phyloP scores from a whole-genome alignment of 92 coral and sea anemone species.

The Scolanthus callimorphus region DNA sequence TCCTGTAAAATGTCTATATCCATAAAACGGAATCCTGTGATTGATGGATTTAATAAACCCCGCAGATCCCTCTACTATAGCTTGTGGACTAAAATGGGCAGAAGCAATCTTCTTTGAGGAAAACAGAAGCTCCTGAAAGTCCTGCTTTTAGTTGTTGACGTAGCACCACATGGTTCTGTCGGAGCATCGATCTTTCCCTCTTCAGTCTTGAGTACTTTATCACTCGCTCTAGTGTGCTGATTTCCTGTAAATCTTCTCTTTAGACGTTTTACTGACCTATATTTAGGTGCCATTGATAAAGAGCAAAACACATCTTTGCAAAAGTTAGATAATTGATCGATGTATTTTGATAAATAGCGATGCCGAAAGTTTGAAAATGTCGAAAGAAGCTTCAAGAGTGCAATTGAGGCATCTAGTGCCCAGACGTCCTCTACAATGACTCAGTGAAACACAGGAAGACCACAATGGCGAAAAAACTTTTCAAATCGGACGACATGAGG shows the following conservation, averaged over 20 bases:
- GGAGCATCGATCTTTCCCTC: neutral
- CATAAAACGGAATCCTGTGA: slow-evolving; percentile 8
- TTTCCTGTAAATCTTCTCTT: slow-evolving; percentile 21
- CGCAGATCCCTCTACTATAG: neutral
- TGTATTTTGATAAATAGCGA: too few species aligned
- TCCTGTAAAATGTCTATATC: neutral
- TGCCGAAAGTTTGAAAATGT: too few species aligned
- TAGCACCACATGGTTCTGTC: neutral
- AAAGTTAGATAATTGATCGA: too few species aligned
- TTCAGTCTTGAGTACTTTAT: neutral
- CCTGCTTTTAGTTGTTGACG: neutral
- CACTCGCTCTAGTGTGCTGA: slow-evolving; percentile 6
- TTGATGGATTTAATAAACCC: neutral
- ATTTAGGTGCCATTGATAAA: neutral
- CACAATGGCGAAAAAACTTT: too few species aligned
- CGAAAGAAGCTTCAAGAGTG: too few species aligned
- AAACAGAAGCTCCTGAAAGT: neutral
- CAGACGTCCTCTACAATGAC: too few species aligned
- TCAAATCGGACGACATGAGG: too few species aligned
- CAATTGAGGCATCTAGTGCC: too few species aligned
- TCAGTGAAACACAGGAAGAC: too few species aligned
- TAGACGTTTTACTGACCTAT: slow-evolving; percentile 6
- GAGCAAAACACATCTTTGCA: too few species aligned
- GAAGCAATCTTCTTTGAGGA: neutral
- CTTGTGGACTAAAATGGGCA: neutral